A percentile compares a stretch with the other conserved stretches of the same genome.
phyloP scores from a whole-genome alignment of 2,888 invertebrate species.

The Ypsolopha sequella region DNA sequence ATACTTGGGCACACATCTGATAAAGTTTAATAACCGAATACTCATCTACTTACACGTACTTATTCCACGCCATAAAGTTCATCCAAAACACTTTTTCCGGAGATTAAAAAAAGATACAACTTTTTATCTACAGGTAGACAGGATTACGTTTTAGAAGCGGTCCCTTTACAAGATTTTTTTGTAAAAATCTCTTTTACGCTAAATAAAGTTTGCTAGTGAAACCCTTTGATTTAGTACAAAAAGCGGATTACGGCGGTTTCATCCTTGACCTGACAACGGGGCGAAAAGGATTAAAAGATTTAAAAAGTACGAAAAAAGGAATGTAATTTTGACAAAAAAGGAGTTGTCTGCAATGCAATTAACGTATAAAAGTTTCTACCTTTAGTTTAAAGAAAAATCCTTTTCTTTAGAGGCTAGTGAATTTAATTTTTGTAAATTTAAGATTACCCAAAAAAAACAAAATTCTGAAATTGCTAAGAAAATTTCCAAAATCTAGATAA shows the following conservation, averaged over 20 bases:
- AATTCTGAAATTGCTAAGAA: too few species aligned
- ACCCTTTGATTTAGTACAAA: constrained; percentile 40
- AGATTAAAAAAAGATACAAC: background rate
- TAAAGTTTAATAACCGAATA: too few species aligned
- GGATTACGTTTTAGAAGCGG: background rate
- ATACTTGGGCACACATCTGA: too few species aligned
- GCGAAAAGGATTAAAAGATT: background rate
- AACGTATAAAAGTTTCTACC: background rate
- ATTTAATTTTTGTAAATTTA: too few species aligned
- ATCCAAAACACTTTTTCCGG: background rate
- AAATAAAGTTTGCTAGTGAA: constrained; percentile 38
- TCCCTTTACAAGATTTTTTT: background rate
- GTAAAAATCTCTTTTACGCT: constrained; percentile 51
- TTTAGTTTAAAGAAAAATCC: background rate
- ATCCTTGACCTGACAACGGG: constrained; percentile 29
- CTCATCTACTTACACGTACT: background rate
- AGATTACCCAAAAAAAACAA: too few species aligned
- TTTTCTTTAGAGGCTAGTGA: too few species aligned
- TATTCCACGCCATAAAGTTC: background rate
- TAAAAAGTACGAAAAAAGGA: background rate
- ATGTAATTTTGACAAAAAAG: background rate
- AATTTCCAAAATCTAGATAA: too few species aligned
- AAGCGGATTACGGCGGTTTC: constrained; percentile 29
- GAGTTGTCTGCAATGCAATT: background rate
- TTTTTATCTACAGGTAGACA: background rate